phyloP scores from a whole-genome alignment of 2,888 invertebrate species.

The Spatulosminthurus flaviceps region DNA sequence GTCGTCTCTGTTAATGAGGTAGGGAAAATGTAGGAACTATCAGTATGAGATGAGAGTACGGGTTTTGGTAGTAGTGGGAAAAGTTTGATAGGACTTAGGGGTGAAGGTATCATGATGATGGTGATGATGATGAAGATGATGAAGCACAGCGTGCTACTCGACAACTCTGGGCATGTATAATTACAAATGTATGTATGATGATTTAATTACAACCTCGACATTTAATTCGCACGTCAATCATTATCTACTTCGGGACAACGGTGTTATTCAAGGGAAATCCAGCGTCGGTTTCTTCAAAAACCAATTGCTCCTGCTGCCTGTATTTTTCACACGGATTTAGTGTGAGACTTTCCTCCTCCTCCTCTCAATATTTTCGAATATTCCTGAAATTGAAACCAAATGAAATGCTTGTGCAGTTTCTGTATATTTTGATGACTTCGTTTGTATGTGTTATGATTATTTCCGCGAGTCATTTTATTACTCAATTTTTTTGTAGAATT shows the following conservation, averaged over 20 bases:
- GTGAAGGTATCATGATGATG: not conserved
- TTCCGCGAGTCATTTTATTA: too few relatives aligned
- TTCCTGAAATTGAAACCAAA: too few relatives aligned
- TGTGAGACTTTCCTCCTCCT: too few relatives aligned
- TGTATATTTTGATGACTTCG: too few relatives aligned
- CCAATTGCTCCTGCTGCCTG: not conserved
- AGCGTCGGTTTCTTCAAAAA: not conserved
- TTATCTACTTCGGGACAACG: not conserved
- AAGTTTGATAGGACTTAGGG: not conserved
- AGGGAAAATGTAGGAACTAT: not conserved
- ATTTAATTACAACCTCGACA: constrained; percentile 1
- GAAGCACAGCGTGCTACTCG: not conserved
- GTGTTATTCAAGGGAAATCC: not conserved
- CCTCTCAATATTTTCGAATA: too few relatives aligned
- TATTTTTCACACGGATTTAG: too few relatives aligned
- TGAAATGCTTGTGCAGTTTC: too few relatives aligned
- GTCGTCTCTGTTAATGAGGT: constrained; percentile 19
- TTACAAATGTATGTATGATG: constrained; percentile 1
- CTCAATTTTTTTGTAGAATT: too few relatives aligned
- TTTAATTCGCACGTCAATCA: constrained; percentile 9
- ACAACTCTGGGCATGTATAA: not conserved
- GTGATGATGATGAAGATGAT: not conserved
- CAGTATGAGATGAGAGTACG: not conserved
- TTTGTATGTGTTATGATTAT: too few relatives aligned
- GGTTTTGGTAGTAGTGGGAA: not conserved